A percentile compares a stretch with the other conserved stretches of the same genome.
phyloP scores from a whole-genome alignment of 2,113 vertebrate species.

The Hypomesus transpacificus region DNA sequence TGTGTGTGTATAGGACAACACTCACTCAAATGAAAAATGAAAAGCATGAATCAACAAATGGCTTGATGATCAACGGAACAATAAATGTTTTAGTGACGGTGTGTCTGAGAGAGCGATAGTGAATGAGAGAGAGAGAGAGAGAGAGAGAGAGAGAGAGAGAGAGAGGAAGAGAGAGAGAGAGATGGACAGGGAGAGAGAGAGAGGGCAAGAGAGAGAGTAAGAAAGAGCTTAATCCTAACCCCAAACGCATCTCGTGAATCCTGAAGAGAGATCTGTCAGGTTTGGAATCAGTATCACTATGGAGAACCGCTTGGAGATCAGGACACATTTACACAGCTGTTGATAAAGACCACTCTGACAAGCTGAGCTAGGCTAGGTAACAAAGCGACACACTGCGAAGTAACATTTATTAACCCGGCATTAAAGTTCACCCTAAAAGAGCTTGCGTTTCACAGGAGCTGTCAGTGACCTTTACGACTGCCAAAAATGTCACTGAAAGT shows the following conservation, averaged over 20 bases:
- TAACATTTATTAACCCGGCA: slow-evolving; percentile 67
- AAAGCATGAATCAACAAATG: no score
- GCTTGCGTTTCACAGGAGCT: slow-evolving; percentile 68
- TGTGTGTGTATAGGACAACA: neutral
- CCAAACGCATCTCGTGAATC: no score
- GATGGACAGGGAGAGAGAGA: no score
- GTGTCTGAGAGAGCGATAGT: slow-evolving; percentile 21
- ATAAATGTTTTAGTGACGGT: no score
- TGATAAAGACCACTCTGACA: neutral
- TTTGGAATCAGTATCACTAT: no score
- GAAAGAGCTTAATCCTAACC: no score
- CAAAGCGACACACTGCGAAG: slow-evolving; percentile 10
- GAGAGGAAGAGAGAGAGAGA: slow-evolving; percentile 37
- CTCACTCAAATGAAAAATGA: no score
- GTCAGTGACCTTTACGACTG: slow-evolving; percentile 69
- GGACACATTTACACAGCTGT: neutral
- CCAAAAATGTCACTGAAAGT: slow-evolving; percentile 74
- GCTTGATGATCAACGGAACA: no score
- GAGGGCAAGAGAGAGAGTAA: no score
- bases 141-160: neutral
- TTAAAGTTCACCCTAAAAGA: slow-evolving; percentile 72
- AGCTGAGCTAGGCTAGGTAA: neutral
- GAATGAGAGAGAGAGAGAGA: no score
- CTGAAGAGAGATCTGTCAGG: no score
- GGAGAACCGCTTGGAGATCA: no score